phyloP scores from a whole-genome alignment of 2,113 vertebrate species.

The Globicephala melas region DNA sequence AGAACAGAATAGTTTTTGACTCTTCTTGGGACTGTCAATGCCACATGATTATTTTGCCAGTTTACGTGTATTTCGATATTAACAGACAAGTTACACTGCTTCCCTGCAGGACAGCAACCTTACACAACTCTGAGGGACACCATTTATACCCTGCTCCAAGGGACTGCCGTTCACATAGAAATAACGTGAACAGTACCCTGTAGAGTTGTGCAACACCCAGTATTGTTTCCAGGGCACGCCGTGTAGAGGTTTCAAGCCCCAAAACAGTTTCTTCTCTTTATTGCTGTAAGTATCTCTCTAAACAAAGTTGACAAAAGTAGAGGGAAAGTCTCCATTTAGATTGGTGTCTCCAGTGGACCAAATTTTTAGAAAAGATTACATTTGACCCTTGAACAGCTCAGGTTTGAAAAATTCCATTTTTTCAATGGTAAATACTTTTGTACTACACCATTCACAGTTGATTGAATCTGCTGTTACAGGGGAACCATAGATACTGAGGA shows the following conservation, averaged over 20 bases:
- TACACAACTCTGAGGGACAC: background rate
- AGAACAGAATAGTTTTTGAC: background rate
- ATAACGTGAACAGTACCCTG: background rate
- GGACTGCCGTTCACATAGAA: background rate
- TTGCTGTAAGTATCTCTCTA: slow-evolving; percentile 69
- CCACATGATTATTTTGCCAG: background rate
- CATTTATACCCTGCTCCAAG: background rate
- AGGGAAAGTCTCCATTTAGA: slow-evolving; percentile 3
- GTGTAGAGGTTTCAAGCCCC: slow-evolving; percentile 14
- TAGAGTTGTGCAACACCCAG: background rate
- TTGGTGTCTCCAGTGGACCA: slow-evolving; percentile 20
- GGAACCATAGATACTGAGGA: background rate
- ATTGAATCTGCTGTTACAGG: background rate
- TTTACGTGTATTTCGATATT: background rate
- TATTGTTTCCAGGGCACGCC: background rate
- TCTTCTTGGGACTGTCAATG: background rate
- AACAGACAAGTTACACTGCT: background rate
- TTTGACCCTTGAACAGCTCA: background rate
- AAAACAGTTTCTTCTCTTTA: slow-evolving; percentile 69
- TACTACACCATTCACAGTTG: no score
- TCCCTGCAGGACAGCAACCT: background rate
- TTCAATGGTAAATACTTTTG: background rate
- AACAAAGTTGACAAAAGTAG: slow-evolving; percentile 11
- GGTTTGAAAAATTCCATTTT: background rate
- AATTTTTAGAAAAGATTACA: slow-evolving; percentile 61